These are phyloP conservation scores for Gallinago media DNA, from an alignment of 2,113 vertebrate genomes.

Conservation along the genomic window DNA sequence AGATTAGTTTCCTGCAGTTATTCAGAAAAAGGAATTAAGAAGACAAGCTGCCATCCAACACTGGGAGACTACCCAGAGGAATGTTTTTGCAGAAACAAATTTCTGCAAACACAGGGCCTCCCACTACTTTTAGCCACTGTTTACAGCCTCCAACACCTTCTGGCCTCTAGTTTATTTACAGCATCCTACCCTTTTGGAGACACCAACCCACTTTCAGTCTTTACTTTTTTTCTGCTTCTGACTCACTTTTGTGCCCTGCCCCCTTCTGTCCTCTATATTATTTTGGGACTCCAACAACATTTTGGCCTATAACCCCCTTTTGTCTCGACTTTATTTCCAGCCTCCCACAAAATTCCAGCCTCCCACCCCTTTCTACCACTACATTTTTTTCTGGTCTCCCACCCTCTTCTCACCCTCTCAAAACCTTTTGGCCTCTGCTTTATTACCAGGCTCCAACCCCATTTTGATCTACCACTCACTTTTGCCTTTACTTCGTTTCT, in stretches of 20 bases:
- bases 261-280: background rate
- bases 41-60: background rate
- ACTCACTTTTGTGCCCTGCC: accelerated
- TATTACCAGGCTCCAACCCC: background rate
- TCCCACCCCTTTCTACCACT: background rate
- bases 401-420: background rate
- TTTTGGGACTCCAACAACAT: background rate
- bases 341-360: background rate
- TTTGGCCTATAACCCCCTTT: background rate
- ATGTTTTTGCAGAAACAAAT: background rate
- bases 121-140: background rate
- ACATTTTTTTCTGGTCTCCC: background rate
- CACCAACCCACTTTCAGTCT: background rate
- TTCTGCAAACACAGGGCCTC: background rate
- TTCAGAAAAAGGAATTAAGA: background rate
- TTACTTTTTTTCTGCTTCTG: background rate
- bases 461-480: background rate
- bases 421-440: background rate
- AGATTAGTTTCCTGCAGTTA: background rate
- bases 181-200: background rate
- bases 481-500: background rate
- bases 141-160: background rate
- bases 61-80: background rate
- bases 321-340: background rate
- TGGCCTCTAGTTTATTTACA: background rate